These are phyloP conservation scores for Daubentonia madagascariensis DNA, from an alignment of 2,113 vertebrate genomes.

Conservation along the genomic window DNA sequence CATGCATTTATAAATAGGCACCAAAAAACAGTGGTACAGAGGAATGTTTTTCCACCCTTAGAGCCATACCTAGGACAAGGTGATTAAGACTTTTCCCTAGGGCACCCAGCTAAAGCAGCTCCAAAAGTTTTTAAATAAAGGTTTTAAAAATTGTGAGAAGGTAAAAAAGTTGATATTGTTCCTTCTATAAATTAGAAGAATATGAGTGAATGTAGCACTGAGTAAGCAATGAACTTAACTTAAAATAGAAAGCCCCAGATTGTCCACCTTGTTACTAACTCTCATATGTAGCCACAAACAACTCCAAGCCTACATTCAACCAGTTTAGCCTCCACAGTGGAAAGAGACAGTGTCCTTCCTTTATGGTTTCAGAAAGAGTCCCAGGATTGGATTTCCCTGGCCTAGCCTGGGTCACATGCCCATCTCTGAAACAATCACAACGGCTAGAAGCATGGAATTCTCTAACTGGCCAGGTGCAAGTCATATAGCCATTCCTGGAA, in stretches of 20 bases:
- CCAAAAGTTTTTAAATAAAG: neutral
- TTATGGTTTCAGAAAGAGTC: neutral
- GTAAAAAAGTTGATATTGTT: neutral
- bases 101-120: neutral
- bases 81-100: conserved; percentile 1
- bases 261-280: neutral
- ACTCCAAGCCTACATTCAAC: neutral
- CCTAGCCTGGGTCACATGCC: neutral
- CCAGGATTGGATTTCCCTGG: neutral
- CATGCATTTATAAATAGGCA: conserved; percentile 27
- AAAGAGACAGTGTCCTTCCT: neutral
- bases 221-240: neutral
- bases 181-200: neutral
- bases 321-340: neutral
- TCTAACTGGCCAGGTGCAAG: neutral
- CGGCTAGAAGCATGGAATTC: neutral
- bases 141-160: neutral
- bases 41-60: conserved; percentile 1
- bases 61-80: neutral
- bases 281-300: neutral
- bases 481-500: neutral
- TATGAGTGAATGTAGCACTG: neutral
- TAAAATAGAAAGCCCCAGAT: neutral
- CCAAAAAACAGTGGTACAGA: neutral
- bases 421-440: neutral